Conservation (phyloP, 2,113 vertebrate genomes). For the Poeciliopsis retropinna region DNA sequence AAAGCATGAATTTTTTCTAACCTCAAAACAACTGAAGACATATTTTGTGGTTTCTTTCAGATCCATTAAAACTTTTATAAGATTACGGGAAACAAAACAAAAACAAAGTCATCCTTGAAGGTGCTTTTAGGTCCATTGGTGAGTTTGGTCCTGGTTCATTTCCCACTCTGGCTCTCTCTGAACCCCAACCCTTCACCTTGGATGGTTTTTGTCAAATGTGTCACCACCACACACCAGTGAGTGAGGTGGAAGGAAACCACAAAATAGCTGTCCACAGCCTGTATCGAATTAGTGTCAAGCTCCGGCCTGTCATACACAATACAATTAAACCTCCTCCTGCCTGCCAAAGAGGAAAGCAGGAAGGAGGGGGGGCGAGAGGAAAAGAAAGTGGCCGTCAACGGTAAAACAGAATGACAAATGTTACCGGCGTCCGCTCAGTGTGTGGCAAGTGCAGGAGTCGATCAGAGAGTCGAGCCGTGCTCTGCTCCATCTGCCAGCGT, state of each 20-base stretch:
- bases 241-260: conserved; percentile 70
- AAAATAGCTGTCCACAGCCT: conserved; percentile 67
- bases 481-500: conserved; percentile 49
- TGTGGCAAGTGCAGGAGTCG: conserved; percentile 69
- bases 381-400: conserved; percentile 46
- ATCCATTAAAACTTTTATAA: conserved; percentile 16
- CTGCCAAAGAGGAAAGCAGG: conserved; percentile 49
- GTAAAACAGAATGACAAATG: conserved; percentile 54
- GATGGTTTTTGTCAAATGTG: conserved; percentile 72
- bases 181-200: conserved; percentile 27
- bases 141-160: conserved; percentile 23
- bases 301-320: conserved; percentile 75
- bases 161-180: conserved; percentile 8
- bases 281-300: conserved; percentile 70
- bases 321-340: conserved; percentile 72
- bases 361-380: conserved; percentile 9
- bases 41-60: conserved; percentile 48
- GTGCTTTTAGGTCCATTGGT: conserved; percentile 25
- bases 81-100: not conserved
- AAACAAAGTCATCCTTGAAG: not conserved
- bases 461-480: conserved; percentile 38
- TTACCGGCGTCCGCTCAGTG: conserved; percentile 57
- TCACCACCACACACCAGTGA: conserved; percentile 68
- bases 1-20: conserved; percentile 47
- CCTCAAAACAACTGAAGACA: conserved; percentile 51